Base-by-base conservation (phyloP, 2,888 invertebrate genomes). In the Sericinus montela region DNA sequence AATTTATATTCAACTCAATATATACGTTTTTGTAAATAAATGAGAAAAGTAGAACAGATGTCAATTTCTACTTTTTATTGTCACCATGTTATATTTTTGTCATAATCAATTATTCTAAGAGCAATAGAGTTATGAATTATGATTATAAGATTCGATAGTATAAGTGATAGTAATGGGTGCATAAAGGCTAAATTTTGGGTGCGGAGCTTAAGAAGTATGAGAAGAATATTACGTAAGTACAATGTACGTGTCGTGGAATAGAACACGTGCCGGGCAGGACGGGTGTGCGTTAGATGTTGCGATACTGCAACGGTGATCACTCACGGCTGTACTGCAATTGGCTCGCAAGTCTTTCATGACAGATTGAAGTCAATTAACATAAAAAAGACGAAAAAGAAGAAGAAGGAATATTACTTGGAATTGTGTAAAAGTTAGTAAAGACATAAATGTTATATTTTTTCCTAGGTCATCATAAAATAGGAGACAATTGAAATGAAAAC, bases 191-290 rank as follows among this genome's bases (percentile, higher is more conserved):
- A 69, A 64, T 62, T 59, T 64, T 66, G 63, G 52, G 71, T 77
- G 74, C 71, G 72, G 63, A 63, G 62, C 70, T 66, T 71, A 75
- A 74, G 64, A 76, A 67, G 69, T 71, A 64, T 55, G 57, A 59
- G 62, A 72, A 54, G 51, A 48, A 34, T 13, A 42, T 51, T 37
- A 51, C 19, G 32, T 41, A 45, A 55, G 40, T 38, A 49, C 39
- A 46, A 52, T 50, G 52, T 56, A 53, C 57, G 79, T 79, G 84
- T 86, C 86, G 87, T 87, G 76, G 86, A 87, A 87, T 86, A 87
- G 87, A 86, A 87, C 87, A 86, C 82, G 80, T 80, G 77, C 32
- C 69, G 75, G 76, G 76, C 71, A 80, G 85, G 85, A 86, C 84
- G 85, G 85, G 85, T 82, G 82, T 84, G 82, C 82, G 81, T 83